Conservation (phyloP, 2,888 invertebrate species). For the Eubasilissa splendida region DNA sequence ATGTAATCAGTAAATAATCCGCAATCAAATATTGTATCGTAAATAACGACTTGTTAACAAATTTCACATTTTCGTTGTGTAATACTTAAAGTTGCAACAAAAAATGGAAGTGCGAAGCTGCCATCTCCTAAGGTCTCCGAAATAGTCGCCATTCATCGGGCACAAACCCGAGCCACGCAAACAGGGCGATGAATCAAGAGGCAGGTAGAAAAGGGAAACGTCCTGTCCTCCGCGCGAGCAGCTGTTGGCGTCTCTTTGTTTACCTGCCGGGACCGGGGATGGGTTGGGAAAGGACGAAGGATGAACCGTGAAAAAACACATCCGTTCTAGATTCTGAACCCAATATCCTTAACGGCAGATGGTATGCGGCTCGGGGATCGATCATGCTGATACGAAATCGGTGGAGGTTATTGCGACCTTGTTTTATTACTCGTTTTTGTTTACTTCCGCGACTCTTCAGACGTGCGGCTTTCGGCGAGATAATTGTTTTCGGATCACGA, state of each 20-base stretch:
- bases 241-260: slow-evolving; percentile 49
- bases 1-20: too few relatives aligned
- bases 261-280: slow-evolving; percentile 35
- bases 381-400: slow-evolving; percentile 1
- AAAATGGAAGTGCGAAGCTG: slow-evolving; percentile 2
- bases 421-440: not conserved
- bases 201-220: too few relatives aligned
- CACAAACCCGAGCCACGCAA: not conserved
- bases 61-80: not conserved
- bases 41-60: not conserved
- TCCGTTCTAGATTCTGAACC: slow-evolving; percentile 47
- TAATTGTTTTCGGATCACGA: too few relatives aligned
- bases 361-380: not conserved
- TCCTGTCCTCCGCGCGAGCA: slow-evolving; percentile 38
- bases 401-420: not conserved
- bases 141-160: not conserved
- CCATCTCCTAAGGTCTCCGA: not conserved
- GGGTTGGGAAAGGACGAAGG: slow-evolving; percentile 32
- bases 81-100: not conserved
- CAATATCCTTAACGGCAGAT: slow-evolving; percentile 27
- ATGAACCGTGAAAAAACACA: slow-evolving; percentile 52
- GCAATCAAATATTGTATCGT: too few relatives aligned
- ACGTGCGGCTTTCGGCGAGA: too few relatives aligned
- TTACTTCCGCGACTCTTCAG: too few relatives aligned
- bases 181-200: not conserved